These are phyloP conservation scores for Pogonus chalceus DNA, from an alignment of 1,140 invertebrate species.

Conservation along the genomic window DNA sequence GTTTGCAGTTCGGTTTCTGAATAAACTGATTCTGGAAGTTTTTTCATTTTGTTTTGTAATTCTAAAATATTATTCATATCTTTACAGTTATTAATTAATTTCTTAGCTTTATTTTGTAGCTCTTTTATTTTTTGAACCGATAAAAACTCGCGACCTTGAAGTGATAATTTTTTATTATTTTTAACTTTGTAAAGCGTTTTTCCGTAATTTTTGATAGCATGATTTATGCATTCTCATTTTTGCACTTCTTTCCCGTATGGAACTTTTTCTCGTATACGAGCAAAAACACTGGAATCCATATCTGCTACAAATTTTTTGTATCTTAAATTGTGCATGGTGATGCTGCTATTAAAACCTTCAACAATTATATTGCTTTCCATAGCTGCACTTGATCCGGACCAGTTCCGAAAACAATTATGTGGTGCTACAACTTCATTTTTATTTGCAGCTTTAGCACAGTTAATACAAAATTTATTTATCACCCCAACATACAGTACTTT, in stretches of 20 bases:
- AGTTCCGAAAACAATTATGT: constrained; percentile 31
- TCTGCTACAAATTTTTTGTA: constrained; percentile 34
- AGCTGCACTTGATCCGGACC: constrained; percentile 22
- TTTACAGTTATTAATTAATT: no score
- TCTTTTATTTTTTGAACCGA: no score
- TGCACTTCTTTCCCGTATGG: constrained; percentile 19
- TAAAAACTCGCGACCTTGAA: not conserved
- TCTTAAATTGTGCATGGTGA: constrained; percentile 30
- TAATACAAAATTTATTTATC: constrained; percentile 33
- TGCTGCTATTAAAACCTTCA: constrained; percentile 32
- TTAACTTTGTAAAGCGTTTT: constrained; percentile 9
- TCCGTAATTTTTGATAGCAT: constrained; percentile 10
- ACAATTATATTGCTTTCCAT: constrained; percentile 35
- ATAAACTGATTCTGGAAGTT: no score
- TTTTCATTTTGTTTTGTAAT: no score
- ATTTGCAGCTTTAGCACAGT: constrained; percentile 23
- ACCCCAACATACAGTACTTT: constrained; percentile 33
- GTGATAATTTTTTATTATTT: not conserved
- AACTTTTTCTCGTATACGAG: constrained; percentile 14
- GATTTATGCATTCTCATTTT: constrained; percentile 23
- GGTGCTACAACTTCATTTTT: constrained; percentile 10
- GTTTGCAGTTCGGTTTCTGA: no score
- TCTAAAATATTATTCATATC: no score
- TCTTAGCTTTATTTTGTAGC: no score
- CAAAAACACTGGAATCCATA: constrained; percentile 36